Conservation (phyloP, 2,113 vertebrate genomes). For the Antennarius striatus region DNA sequence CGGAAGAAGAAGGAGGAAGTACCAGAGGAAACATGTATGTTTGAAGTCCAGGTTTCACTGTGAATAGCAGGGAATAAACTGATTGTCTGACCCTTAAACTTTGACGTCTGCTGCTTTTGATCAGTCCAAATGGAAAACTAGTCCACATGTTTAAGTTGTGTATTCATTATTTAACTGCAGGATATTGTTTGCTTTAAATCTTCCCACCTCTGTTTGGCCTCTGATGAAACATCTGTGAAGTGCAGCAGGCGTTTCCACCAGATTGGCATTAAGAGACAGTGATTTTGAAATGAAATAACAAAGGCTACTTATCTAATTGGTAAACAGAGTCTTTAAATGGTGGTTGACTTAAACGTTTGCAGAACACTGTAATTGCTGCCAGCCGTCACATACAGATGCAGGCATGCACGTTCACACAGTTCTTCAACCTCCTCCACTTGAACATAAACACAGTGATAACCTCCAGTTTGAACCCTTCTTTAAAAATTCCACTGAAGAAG, state of each 20-base stretch:
- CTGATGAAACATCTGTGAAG: constrained; percentile 2
- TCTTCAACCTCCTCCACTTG: constrained; percentile 48
- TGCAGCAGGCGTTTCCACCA: constrained; percentile 26
- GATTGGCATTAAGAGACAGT: constrained; percentile 76
- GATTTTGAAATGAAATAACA: constrained; percentile 79
- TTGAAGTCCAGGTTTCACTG: constrained; percentile 25
- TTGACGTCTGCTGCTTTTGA: constrained; percentile 9
- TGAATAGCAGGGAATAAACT: constrained; percentile 29
- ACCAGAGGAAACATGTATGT: constrained; percentile 25
- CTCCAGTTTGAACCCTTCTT: constrained; percentile 62
- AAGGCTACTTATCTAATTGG: constrained; percentile 84
- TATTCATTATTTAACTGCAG: no score
- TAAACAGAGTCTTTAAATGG: constrained; percentile 80
- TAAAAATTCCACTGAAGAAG: constrained; percentile 68
- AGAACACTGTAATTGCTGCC: constrained; percentile 83
- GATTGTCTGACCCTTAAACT: constrained; percentile 39
- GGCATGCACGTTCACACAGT: constrained; percentile 35
- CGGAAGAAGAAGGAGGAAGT: neutral
- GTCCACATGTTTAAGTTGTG: neutral
- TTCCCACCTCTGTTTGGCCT: constrained; percentile 7
- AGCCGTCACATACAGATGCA: constrained; percentile 64
- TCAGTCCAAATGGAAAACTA: neutral
- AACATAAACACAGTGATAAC: constrained; percentile 73
- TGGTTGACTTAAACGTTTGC: constrained; percentile 84
- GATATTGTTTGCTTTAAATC: neutral